phyloP scores from a whole-genome alignment of 2,113 vertebrate genomes.

The Morphnarchus princeps region DNA sequence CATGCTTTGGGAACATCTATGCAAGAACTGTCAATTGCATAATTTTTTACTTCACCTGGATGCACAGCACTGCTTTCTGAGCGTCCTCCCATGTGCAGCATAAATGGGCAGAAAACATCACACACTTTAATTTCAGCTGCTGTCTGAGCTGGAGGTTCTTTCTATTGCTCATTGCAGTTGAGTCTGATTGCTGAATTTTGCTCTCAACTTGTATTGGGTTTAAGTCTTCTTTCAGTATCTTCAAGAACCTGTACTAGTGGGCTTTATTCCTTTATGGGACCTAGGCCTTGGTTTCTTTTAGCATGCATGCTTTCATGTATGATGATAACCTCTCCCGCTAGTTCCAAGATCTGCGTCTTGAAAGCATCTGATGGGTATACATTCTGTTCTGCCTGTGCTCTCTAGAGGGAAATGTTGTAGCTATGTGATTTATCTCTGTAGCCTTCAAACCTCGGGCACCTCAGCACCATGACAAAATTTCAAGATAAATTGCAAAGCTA shows the following conservation, averaged over 20 bases:
- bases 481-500: neutral
- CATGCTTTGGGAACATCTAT: neutral
- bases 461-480: neutral
- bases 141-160: neutral
- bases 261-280: neutral
- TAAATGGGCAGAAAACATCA: neutral
- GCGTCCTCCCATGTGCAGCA: neutral
- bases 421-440: neutral
- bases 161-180: neutral
- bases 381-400: neutral
- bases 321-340: neutral
- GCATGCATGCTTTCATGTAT: no score
- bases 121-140: neutral
- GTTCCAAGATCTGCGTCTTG: neutral
- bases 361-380: fast-evolving
- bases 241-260: neutral
- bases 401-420: neutral
- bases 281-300: neutral
- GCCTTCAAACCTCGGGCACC: neutral
- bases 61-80: neutral
- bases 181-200: neutral
- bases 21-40: neutral
- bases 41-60: neutral
- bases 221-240: neutral
- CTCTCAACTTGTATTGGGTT: neutral